Percentiles rank a stretch among this genome's conserved stretches.
These are phyloP conservation scores for Melanotaenia pygmaea DNA, from an alignment of 2,797 vertebrate species.

Conservation along the genomic window DNA sequence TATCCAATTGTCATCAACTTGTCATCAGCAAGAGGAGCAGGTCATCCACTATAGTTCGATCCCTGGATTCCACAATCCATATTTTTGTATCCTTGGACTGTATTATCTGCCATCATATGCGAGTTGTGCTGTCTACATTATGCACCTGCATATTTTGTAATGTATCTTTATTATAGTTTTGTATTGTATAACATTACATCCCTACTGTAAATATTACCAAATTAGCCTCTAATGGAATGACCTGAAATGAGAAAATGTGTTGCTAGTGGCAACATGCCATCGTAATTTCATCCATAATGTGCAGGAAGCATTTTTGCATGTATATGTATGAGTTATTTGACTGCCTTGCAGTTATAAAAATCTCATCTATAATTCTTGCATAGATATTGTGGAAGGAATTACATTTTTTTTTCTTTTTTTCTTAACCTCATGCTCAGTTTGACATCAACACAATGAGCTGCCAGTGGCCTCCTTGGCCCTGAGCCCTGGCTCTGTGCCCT, in stretches of 20 bases:
- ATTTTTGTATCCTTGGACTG: background rate
- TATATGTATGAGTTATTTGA: background rate
- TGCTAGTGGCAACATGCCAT: background rate
- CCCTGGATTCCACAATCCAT: background rate
- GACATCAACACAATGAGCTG: constrained; percentile 62
- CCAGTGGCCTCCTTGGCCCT: constrained; percentile 59
- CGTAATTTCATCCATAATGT: background rate
- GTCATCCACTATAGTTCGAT: background rate
- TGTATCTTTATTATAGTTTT: background rate
- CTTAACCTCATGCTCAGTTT: constrained; percentile 53
- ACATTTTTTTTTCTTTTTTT: constrained; percentile 44
- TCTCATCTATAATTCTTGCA: constrained; percentile 40
- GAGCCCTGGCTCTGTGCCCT: constrained; percentile 79
- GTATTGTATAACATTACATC: background rate
- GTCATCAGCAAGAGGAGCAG: constrained; percentile 3
- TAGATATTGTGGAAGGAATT: constrained; percentile 46
- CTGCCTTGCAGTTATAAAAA: constrained; percentile 1
- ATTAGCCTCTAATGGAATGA: background rate
- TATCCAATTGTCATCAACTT: constrained; percentile 1
- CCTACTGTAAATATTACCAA: background rate
- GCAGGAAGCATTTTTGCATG: constrained; percentile 1
- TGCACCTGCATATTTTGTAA: background rate
- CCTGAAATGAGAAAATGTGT: background rate
- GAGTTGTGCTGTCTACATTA: background rate
- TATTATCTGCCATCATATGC: background rate